Conservation (phyloP, 2,888 invertebrate species). For the Camponotus fellah region DNA sequence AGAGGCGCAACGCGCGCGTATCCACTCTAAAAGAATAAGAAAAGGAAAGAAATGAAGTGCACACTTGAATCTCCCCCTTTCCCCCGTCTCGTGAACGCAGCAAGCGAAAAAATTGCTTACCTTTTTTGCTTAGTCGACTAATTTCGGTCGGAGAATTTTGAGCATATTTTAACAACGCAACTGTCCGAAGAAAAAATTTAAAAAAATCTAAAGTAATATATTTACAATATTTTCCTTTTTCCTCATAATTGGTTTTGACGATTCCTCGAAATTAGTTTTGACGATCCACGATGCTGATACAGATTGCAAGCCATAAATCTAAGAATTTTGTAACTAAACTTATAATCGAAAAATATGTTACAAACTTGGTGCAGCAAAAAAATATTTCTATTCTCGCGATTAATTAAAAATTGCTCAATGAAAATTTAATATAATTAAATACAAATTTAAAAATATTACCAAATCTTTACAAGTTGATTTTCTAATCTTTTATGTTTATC, state of each 20-base stretch:
- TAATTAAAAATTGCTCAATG: not conserved
- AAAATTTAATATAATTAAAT: not conserved
- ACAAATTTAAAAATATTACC: not conserved
- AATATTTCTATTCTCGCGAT: not conserved
- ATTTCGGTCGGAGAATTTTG: conserved; percentile 59
- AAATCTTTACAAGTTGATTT: not conserved
- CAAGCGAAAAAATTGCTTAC: conserved; percentile 69
- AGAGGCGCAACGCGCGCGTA: conserved; percentile 53
- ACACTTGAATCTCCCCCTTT: conserved; percentile 56
- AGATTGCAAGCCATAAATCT: not conserved
- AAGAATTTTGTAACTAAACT: not conserved
- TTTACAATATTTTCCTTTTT: conserved; percentile 21
- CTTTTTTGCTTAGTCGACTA: conserved; percentile 71
- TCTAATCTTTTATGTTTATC: not conserved
- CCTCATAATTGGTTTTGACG: conserved; percentile 65
- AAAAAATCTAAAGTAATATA: conserved; percentile 41
- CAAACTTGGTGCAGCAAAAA: not conserved
- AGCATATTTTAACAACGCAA: conserved; percentile 46
- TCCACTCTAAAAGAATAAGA: conserved; percentile 35
- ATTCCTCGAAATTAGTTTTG: conserved; percentile 52
- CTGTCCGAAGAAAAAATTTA: conserved; percentile 41
- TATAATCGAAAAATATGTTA: not conserved
- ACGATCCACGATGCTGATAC: conserved; percentile 43
- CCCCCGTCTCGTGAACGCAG: conserved; percentile 46
- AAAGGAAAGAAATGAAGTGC: conserved; percentile 38